A percentile compares a stretch with the other conserved stretches of the same genome.
Conservation (phyloP, 2,888 invertebrate genomes). For the Dromius quadrimaculatus region DNA sequence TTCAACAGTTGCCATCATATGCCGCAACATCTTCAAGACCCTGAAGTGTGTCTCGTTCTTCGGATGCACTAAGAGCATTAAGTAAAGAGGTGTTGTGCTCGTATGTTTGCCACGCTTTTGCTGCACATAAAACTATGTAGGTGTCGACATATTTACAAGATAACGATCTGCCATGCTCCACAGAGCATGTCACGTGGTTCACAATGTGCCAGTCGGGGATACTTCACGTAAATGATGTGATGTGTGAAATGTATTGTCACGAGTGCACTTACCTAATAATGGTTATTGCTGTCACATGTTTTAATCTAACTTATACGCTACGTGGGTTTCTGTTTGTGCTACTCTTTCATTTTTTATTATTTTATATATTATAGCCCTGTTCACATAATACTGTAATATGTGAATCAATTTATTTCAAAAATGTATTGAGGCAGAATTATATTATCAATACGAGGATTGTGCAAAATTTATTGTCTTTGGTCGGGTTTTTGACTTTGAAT, state of each 20-base stretch:
- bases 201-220: conserved; percentile 21
- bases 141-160: conserved; percentile 43
- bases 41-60: too few species aligned
- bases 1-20: conserved; percentile 34
- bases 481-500: too few species aligned
- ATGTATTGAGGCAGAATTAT: too few species aligned
- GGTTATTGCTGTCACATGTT: conserved; percentile 18
- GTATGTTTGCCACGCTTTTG: conserved; percentile 22
- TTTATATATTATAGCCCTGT: too few species aligned
- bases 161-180: conserved; percentile 43
- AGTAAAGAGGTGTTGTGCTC: conserved; percentile 9
- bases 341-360: too few species aligned
- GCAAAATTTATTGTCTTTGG: too few species aligned
- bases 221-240: background rate
- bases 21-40: too few species aligned
- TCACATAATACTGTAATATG: too few species aligned
- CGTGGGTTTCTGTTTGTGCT: too few species aligned
- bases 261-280: conserved; percentile 14
- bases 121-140: conserved; percentile 44
- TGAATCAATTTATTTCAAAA: too few species aligned
- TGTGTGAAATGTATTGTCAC: conserved; percentile 10
- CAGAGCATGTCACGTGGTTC: conserved; percentile 31
- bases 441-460: too few species aligned
- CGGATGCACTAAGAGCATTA: conserved; percentile 7
- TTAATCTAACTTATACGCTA: too few species aligned